phyloP scores from a whole-genome alignment of 2,113 vertebrate genomes.

The Passer montanus region DNA sequence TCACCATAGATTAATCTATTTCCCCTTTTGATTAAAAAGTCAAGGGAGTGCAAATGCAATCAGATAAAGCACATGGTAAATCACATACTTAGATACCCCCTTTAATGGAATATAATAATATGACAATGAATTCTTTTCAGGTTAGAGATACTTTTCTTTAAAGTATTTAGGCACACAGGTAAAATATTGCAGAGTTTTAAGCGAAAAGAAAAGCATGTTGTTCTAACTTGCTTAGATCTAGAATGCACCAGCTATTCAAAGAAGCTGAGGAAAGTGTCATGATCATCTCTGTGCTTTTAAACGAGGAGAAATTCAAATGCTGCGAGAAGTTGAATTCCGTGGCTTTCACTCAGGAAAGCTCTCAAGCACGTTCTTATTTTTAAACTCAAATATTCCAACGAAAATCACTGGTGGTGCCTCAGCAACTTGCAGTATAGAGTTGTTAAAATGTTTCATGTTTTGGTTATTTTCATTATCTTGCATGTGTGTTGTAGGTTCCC shows the following conservation, averaged over 20 bases:
- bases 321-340: neutral
- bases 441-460: neutral
- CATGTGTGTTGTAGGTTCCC: neutral
- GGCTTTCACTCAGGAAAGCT: neutral
- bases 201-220: neutral
- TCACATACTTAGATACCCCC: neutral
- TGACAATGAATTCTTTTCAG: neutral
- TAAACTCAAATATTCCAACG: neutral
- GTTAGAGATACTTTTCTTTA: neutral
- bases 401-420: neutral
- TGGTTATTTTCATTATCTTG: neutral
- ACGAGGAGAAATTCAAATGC: neutral
- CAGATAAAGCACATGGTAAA: neutral
- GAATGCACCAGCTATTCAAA: neutral
- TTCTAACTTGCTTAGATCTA: neutral
- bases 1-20: neutral
- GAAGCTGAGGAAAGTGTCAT: neutral
- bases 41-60: neutral
- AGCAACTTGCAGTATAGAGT: neutral
- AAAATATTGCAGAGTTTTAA: neutral
- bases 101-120: neutral
- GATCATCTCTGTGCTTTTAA: neutral
- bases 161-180: neutral
- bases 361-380: neutral
- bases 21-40: neutral